phyloP scores from a whole-genome alignment of 2,888 invertebrate species.

The Drosophila atroscutellata region DNA sequence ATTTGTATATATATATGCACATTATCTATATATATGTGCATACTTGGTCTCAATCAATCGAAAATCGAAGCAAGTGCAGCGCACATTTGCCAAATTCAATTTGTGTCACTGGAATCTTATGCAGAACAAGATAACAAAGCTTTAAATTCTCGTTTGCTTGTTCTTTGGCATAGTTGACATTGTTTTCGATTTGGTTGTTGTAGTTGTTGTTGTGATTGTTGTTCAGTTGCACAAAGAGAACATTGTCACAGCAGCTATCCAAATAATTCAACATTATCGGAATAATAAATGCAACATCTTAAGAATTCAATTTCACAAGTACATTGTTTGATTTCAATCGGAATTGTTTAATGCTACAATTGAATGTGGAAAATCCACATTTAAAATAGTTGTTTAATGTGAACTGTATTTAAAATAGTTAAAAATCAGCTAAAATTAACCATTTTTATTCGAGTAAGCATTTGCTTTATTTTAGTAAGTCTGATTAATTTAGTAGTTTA shows the following conservation, averaged over 20 bases:
- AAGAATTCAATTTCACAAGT: not conserved
- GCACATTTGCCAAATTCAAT: conserved; percentile 64
- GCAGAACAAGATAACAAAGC: conserved; percentile 16
- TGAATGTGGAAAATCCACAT: not conserved
- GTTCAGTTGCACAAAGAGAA: conserved; percentile 17
- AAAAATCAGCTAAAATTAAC: not conserved
- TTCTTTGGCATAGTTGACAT: conserved; percentile 21
- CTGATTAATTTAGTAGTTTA: not conserved
- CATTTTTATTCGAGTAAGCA: not conserved
- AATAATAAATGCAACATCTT: not conserved
- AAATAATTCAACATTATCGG: not conserved
- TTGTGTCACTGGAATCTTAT: conserved; percentile 33
- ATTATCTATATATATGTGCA: not conserved
- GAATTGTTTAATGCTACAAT: not conserved
- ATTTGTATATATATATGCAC: conserved; percentile 2
- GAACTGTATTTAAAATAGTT: not conserved
- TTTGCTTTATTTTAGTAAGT: not conserved
- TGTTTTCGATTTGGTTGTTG: not conserved
- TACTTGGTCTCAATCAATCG: conserved; percentile 58
- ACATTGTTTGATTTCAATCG: not conserved
- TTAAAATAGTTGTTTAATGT: not conserved
- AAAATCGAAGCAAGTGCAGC: conserved; percentile 62
- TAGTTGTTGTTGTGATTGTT: not conserved
- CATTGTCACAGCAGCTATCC: conserved; percentile 7
- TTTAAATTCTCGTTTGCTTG: conserved; percentile 35